Percentiles rank a stretch among this genome's conserved stretches.
Evolutionary conservation across 1,140 invertebrate genomes (phyloP).

Genomic region (Eupeodes corollae): DNA sequence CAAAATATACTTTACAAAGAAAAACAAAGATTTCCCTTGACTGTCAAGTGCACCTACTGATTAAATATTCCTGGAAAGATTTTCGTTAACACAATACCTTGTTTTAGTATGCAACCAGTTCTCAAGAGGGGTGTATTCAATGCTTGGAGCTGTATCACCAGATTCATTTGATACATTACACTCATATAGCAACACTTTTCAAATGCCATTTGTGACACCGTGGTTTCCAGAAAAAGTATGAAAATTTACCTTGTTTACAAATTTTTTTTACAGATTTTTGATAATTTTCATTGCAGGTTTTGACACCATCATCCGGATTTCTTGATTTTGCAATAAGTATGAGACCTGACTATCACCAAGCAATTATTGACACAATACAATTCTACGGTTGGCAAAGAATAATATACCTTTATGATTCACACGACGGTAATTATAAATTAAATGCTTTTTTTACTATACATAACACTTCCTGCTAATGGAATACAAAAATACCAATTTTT

Average conservation of each 20-base stretch:
- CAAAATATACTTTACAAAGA: no score
- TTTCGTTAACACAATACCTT: no score
- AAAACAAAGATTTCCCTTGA: no score
- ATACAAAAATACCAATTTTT: no score
- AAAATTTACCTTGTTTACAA: neutral
- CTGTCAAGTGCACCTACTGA: no score
- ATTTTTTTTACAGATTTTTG: no score
- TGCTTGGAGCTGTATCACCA: conserved; percentile 81
- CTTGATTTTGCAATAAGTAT: conserved; percentile 84
- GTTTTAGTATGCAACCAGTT: conserved; percentile 86
- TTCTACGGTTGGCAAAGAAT: conserved; percentile 87
- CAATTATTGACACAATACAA: conserved; percentile 83
- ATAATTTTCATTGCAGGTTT: conserved; percentile 43
- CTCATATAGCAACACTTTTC: conserved; percentile 90
- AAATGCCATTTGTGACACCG: conserved; percentile 89
- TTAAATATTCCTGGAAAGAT: no score
- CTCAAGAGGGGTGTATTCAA: conserved; percentile 75
- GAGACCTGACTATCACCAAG: conserved; percentile 88
- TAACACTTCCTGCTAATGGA: no score
- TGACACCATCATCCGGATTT: conserved; percentile 70
- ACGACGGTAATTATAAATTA: conserved; percentile 68
- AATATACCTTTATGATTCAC: conserved; percentile 89
- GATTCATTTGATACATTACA: conserved; percentile 90
- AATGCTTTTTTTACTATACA: no score
- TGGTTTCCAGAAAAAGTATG: conserved; percentile 85